Conservation (phyloP, 2,797 vertebrate genomes). For the Emys orbicularis region DNA sequence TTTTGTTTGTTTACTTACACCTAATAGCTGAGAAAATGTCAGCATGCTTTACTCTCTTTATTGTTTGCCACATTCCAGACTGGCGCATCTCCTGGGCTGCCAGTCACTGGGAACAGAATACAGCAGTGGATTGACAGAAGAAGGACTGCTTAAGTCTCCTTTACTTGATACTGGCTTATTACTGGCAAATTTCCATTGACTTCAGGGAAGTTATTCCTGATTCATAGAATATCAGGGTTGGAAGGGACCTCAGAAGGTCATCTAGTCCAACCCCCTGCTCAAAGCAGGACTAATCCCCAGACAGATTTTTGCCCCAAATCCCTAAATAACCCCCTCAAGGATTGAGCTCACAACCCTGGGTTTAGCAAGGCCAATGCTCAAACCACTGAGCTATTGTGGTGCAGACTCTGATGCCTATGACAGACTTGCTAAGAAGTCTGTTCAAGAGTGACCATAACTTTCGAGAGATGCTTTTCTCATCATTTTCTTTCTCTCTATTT, state of each 20-base stretch:
- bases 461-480: neutral
- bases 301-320: too few species aligned
- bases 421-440: neutral
- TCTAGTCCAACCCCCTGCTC: too few species aligned
- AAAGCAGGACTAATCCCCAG: too few species aligned
- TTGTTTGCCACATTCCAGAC: constrained; percentile 33
- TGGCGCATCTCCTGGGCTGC: neutral
- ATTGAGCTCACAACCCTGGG: too few species aligned
- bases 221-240: neutral
- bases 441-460: constrained; percentile 5
- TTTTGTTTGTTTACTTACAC: constrained; percentile 74
- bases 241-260: too few species aligned
- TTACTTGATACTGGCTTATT: neutral
- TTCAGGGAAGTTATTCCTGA: neutral
- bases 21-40: constrained; percentile 62
- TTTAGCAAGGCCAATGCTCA: too few species aligned
- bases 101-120: neutral
- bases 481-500: constrained; percentile 22
- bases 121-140: neutral
- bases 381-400: fast-evolving
- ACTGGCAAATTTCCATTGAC: neutral
- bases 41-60: constrained; percentile 12
- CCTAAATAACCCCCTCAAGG: too few species aligned
- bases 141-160: neutral
- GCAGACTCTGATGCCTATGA: neutral